Conservation (phyloP, 1,140 invertebrate genomes). For the Zaprionus tsacasi region DNA sequence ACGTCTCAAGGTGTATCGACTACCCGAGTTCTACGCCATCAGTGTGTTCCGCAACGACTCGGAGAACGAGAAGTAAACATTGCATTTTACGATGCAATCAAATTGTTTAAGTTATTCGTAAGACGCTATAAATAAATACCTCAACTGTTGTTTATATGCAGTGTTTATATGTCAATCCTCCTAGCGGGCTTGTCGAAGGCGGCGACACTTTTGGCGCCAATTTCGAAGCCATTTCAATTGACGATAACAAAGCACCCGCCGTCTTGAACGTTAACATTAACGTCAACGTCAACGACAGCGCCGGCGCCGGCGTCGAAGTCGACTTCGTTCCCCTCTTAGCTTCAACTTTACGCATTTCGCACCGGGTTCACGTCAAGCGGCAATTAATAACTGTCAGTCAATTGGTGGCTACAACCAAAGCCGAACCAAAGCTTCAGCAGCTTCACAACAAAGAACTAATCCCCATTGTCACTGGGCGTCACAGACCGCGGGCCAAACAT, state of each 20-base stretch:
- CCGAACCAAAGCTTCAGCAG: constrained; percentile 33
- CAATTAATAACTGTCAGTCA: constrained; percentile 81
- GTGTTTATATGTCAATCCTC: constrained; percentile 29
- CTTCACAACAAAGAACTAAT: constrained; percentile 70
- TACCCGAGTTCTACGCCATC: constrained; percentile 80
- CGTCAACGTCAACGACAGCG: constrained; percentile 33
- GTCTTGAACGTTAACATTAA: constrained; percentile 26
- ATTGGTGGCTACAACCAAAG: constrained; percentile 69
- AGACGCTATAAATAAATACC: constrained; percentile 74
- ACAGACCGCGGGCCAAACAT: constrained; percentile 61
- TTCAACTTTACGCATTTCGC: constrained; percentile 16
- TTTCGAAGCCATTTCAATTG: constrained; percentile 69
- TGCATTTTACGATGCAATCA: constrained; percentile 37
- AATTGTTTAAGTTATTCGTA: constrained; percentile 69
- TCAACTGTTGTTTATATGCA: constrained; percentile 48
- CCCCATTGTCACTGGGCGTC: constrained; percentile 74
- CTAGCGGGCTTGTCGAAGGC: background rate
- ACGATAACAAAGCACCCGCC: constrained; percentile 55
- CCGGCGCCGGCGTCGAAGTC: constrained; percentile 1
- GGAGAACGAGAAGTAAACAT: constrained; percentile 26
- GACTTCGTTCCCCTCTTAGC: background rate
- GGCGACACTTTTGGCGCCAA: constrained; percentile 35
- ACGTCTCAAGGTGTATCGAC: constrained; percentile 73
- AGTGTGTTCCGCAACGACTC: constrained; percentile 70
- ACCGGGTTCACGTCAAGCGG: constrained; percentile 61